Percentiles rank a stretch among this genome's conserved stretches.
phyloP scores from a whole-genome alignment of 2,797 vertebrate genomes.

The Etheostoma nigrum region DNA sequence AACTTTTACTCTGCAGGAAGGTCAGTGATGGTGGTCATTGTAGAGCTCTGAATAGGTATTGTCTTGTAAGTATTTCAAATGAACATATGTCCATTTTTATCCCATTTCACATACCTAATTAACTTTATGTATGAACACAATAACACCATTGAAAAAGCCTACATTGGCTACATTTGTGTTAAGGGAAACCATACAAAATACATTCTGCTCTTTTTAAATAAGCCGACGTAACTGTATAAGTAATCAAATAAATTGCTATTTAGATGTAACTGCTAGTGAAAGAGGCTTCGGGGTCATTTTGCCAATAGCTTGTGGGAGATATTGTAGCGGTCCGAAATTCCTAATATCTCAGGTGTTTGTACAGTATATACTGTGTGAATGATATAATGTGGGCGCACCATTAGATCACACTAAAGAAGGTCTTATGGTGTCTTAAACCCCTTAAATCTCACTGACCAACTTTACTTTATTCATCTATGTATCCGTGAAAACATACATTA shows the following conservation, averaged over 20 bases:
- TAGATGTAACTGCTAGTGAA: not conserved
- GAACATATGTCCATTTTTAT: not conserved
- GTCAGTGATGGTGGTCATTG: constrained; percentile 51
- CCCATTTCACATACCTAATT: not conserved
- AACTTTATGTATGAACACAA: not conserved
- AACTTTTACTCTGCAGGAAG: constrained; percentile 70
- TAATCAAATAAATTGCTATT: not conserved
- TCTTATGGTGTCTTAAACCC: not conserved
- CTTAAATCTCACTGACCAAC: not conserved
- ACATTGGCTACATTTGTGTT: not conserved
- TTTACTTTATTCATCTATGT: not conserved
- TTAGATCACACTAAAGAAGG: not conserved
- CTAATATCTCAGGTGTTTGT: not conserved
- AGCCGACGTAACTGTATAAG: not conserved
- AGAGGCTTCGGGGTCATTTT: not conserved
- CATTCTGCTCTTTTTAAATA: not conserved
- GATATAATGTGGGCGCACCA: not conserved
- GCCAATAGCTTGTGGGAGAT: not conserved
- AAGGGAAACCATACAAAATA: not conserved
- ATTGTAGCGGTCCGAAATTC: not conserved
- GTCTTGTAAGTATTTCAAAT: not conserved
- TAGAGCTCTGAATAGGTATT: no score
- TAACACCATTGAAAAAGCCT: not conserved
- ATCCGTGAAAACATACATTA: not conserved
- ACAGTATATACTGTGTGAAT: not conserved